A percentile compares a stretch with the other conserved stretches of the same genome.
Evolutionary conservation across 2,888 invertebrate genomes (phyloP).

Genomic region (Atethmia centrago): DNA sequence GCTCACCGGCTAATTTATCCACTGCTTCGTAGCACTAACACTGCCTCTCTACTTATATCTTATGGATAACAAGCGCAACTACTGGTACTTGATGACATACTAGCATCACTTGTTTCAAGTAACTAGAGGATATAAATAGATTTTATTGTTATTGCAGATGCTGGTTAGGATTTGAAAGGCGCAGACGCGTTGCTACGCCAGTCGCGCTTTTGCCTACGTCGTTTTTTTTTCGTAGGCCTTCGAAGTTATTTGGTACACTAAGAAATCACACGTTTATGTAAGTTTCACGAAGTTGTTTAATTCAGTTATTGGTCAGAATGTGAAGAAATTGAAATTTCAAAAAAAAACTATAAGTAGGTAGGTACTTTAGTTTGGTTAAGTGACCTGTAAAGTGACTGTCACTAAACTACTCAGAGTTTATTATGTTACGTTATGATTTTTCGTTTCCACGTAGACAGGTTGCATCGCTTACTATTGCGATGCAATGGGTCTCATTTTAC

Average conservation of each 20-base stretch:
- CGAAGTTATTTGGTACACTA: background rate
- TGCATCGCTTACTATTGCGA: background rate
- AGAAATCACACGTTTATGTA: background rate
- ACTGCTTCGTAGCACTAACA: constrained; percentile 39
- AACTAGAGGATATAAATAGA: constrained; percentile 27
- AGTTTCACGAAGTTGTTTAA: background rate
- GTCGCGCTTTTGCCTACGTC: background rate
- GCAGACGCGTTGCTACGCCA: background rate
- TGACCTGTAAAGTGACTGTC: background rate
- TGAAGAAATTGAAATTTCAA: background rate
- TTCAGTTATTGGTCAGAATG: background rate
- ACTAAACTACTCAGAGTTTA: no score
- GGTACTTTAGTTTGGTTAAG: background rate
- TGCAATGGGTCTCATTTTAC: constrained; percentile 9
- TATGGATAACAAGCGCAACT: constrained; percentile 31
- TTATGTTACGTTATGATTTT: background rate
- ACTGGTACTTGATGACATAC: constrained; percentile 41
- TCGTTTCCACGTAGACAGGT: background rate
- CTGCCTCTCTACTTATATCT: constrained; percentile 25
- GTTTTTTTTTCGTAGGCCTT: background rate
- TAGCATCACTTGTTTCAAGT: constrained; percentile 10
- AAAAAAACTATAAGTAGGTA: background rate
- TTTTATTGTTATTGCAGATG: constrained; percentile 17
- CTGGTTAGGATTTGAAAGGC: background rate
- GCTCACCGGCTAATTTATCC: constrained; percentile 88